These are phyloP conservation scores for Stenichneumon culpator DNA, from an alignment of 2,888 invertebrate genomes.

Conservation along the genomic window DNA sequence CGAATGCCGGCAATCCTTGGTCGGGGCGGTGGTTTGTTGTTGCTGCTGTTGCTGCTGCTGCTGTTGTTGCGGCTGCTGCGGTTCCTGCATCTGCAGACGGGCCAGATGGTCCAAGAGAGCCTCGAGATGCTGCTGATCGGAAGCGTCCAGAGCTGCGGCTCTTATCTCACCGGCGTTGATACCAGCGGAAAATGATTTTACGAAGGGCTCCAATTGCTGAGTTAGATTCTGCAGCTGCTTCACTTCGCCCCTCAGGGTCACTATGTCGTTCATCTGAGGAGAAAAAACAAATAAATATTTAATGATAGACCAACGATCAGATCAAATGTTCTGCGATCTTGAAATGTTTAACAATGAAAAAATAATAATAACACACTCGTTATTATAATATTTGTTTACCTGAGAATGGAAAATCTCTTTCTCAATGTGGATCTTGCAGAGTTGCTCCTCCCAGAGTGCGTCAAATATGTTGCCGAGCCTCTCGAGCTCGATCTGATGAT, in stretches of 20 bases:
- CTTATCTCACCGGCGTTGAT: conserved; percentile 80
- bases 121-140: conserved; percentile 86
- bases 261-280: conserved; percentile 88
- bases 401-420: conserved; percentile 89
- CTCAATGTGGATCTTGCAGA: conserved; percentile 90
- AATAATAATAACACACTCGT: too few species aligned
- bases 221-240: conserved; percentile 88
- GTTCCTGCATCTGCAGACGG: conserved; percentile 83
- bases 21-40: conserved; percentile 76
- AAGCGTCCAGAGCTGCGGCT: conserved; percentile 82
- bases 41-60: conserved; percentile 76
- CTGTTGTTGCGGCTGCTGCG: conserved; percentile 77
- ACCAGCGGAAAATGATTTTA: conserved; percentile 86
- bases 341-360: background rate
- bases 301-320: too few species aligned
- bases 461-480: conserved; percentile 88
- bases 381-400: conserved; percentile 76
- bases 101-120: conserved; percentile 87
- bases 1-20: conserved; percentile 81
- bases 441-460: conserved; percentile 90
- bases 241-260: conserved; percentile 88
- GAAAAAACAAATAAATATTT: conserved; percentile 31
- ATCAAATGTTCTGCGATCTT: too few species aligned
- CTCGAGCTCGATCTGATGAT: conserved; percentile 88
- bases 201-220: conserved; percentile 89